Evolutionary conservation across 1,140 invertebrate species (phyloP).

Genomic region (Coptotermes formosanus): DNA sequence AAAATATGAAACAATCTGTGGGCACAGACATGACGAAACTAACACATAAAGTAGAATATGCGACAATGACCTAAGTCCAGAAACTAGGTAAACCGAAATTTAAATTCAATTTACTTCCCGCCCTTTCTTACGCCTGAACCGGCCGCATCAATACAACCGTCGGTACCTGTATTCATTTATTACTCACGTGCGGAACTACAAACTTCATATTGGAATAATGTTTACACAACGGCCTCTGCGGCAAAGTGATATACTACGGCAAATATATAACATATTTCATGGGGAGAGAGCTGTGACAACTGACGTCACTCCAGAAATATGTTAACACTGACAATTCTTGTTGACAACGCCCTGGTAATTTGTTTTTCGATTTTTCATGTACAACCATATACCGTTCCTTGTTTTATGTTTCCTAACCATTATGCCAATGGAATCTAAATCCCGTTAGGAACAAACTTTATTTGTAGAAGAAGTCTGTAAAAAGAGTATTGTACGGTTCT

Average conservation of each 20-base stretch:
- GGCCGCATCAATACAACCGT: not conserved
- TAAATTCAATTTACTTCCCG: not conserved
- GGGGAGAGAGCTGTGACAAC: not conserved
- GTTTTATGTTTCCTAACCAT: not conserved
- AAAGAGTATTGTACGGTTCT: not conserved
- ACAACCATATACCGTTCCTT: not conserved
- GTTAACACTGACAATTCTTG: not conserved
- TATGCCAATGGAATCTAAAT: not conserved
- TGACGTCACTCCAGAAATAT: conserved; percentile 7
- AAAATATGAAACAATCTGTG: too few species aligned
- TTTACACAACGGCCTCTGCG: not conserved
- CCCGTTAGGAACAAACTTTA: not conserved
- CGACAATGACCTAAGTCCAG: too few species aligned
- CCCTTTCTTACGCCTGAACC: not conserved
- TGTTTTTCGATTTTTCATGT: not conserved
- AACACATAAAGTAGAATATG: too few species aligned
- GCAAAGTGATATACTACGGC: not conserved
- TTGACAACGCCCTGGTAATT: not conserved
- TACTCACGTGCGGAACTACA: not conserved
- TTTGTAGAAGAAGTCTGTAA: not conserved
- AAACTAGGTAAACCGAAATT: not conserved
- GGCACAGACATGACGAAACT: too few species aligned
- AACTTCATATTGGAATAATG: not conserved
- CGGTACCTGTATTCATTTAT: not conserved
- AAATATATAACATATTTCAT: not conserved